Conservation (phyloP, 2,888 invertebrate species). For the Anagyrus pseudococci region DNA sequence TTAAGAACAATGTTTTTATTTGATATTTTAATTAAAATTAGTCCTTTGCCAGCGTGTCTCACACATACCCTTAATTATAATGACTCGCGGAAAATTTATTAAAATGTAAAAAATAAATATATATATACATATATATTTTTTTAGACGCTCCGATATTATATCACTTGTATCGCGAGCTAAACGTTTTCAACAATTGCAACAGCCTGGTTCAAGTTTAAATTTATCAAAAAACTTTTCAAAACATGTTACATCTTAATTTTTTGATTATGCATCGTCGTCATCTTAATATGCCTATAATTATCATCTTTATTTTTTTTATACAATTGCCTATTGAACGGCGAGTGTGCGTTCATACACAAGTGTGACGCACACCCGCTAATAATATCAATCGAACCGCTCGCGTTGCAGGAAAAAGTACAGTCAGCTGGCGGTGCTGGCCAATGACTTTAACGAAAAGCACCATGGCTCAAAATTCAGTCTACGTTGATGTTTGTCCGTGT, state of each 20-base stretch:
- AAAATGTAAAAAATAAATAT: too few species aligned
- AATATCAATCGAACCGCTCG: conserved; percentile 15
- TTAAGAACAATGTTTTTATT: too few species aligned
- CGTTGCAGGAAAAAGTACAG: conserved; percentile 13
- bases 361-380: background rate
- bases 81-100: too few species aligned
- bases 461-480: conserved; percentile 30
- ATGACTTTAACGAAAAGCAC: conserved; percentile 19
- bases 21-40: too few species aligned
- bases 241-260: conserved; percentile 17
- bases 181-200: conserved; percentile 18
- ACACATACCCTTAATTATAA: too few species aligned
- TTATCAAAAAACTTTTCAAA: conserved; percentile 23
- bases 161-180: too few species aligned
- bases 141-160: too few species aligned
- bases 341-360: conserved; percentile 1
- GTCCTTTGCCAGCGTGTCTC: too few species aligned
- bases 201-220: conserved; percentile 5
- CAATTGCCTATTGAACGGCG: conserved; percentile 27
- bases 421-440: conserved; percentile 19
- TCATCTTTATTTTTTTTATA: conserved; percentile 15
- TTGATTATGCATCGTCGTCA: conserved; percentile 17
- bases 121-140: too few species aligned
- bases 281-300: conserved; percentile 3
- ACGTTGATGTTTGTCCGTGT: conserved; percentile 16